Base-by-base conservation (phyloP, 2,888 invertebrate species). In the Incurvaria masculella region DNA sequence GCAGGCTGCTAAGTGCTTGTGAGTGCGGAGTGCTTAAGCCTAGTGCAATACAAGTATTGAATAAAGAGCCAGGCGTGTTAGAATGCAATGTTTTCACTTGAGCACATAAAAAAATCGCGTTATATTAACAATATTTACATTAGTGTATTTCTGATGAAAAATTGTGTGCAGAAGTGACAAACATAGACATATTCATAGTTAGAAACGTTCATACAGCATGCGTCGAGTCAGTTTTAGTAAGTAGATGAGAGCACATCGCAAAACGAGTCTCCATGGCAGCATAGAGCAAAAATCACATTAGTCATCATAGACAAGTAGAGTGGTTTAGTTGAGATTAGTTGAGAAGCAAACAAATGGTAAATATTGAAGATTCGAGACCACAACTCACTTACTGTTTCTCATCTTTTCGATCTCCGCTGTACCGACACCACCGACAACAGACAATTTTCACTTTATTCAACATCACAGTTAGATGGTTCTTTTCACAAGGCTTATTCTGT, bases 341-440 rank as follows among this genome's bases (percentile, higher is more conserved):
- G 62, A 68, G 65, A 72, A 69, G 71, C 67, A 62, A 62, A 69
- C 70, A 64, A 69, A 69, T 69, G 68, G 4, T 66, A 65, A 64
- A 64, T 64, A 68, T 47, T 67, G 70, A 68, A 64, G 68, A 64
- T 63, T 75, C 72, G 78, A 78, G 78, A 78, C 78, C 78, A 78
- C 78, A 78, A 72, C 76, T 78, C 75, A 78, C 78, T 78, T 78
- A 78, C 78, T 74, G 69, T 63, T 65, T 64, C 73, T 65, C 68
- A 75, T 64, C 64, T 68, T 71, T 71, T 73, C 71, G 74, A 69
- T 70, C 72, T 64, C 68, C 75, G 75, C 76, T 78, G 78, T 76
- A 8, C 71, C 69, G 68, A 72, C 78, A 74, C 78, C 78, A 78
- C 78, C 78, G 78, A 78, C 78, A 78, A 78, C 75, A 78, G 72